Evolutionary conservation across 2,113 vertebrate genomes (phyloP), one percentile per base, ranked within the genome.

Genomic region (Xiphias gladius): DNA sequence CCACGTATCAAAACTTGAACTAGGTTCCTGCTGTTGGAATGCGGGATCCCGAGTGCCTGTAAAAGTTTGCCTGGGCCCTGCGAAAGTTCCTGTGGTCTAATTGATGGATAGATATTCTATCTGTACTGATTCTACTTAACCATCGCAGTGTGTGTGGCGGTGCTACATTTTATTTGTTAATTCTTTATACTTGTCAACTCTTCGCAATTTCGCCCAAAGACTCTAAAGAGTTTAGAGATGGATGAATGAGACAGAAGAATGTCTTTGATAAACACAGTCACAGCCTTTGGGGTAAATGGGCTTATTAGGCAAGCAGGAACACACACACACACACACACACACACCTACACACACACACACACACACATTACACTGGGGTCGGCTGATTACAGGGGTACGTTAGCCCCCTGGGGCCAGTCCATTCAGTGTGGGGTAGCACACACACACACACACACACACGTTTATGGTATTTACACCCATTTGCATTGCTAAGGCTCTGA

Each of bases 371-470:
- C 76, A 66, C 78, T 72, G 68, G 67, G 91, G 86, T 87, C 79
- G 86, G 76, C 81, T 91, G 92, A 94, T 93, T 93, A 92, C 89
- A 91, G 90, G 81, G 91, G 67, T 85, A 85, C 78, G 79, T 91
- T 88, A 90, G 89, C 84, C 86, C 89, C 93, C 90, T 67, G 77
- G 88, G 90, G 93, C 61, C 22, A 7, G 75, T 65, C 83, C 84
- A 87, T 91, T 90, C 86, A 88, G 2, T 43, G 75, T n/a, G 57
- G 35, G 39, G 79, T 73, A 81, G 57, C 6, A 35, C 71, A 61
- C 75, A 59, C 73, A 88, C 86, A 83, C 66, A 78, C 79, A 82
- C 82, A 80, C 75, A 79, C 81, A 89, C 92, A 86, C 48, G n/a
- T 81, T 88, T 79, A 86, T 82, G 89, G 87, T 87, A 89, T 93